phyloP scores from a whole-genome alignment of 1,140 invertebrate genomes.

The Drosophila pseudoananassae region DNA sequence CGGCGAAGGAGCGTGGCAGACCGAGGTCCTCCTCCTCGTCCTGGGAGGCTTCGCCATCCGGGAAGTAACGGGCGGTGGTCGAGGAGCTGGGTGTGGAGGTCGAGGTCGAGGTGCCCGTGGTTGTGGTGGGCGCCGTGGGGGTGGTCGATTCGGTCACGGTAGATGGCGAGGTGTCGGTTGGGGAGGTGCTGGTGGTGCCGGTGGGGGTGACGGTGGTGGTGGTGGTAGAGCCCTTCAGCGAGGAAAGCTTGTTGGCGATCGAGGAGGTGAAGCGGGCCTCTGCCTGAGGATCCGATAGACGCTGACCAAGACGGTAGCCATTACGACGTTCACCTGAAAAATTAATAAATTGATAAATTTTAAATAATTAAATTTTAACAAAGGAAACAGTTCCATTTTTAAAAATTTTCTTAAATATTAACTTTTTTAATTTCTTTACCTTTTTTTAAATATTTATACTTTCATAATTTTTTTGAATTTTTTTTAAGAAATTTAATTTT shows the following conservation, averaged over 20 bases:
- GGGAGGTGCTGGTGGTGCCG: neutral
- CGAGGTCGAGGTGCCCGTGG: neutral
- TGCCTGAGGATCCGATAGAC: slow-evolving; percentile 11
- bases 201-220: slow-evolving; percentile 7
- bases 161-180: neutral
- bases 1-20: slow-evolving; percentile 1
- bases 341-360: neutral
- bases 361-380: no score
- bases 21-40: slow-evolving; percentile 14
- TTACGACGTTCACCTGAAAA: slow-evolving; percentile 19
- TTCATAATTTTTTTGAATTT: no score
- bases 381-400: no score
- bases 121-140: neutral
- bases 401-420: no score
- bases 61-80: neutral
- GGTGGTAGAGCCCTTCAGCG: slow-evolving; percentile 30
- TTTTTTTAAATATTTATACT: no score
- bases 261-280: slow-evolving; percentile 57
- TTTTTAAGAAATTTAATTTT: no score
- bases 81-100: neutral
- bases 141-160: neutral
- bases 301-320: slow-evolving; percentile 39
- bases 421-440: no score
- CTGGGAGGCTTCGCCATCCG: neutral
- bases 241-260: slow-evolving; percentile 57